Conservation (phyloP, 2,113 vertebrate species). For the Muntiacus muntjak region DNA sequence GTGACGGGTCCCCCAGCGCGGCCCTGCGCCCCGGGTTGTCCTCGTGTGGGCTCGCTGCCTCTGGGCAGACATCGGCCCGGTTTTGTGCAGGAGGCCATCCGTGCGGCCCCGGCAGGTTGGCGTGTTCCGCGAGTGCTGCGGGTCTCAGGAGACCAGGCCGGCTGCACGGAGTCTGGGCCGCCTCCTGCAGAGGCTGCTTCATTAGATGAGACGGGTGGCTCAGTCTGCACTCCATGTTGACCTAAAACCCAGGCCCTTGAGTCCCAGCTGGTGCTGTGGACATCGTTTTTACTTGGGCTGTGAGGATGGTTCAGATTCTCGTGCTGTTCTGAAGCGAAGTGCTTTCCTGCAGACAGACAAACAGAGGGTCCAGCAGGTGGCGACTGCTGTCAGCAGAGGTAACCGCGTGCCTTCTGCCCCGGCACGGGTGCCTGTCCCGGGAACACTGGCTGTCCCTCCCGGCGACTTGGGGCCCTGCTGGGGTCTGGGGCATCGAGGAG, state of each 20-base stretch:
- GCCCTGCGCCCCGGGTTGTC: neutral
- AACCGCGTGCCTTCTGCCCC: neutral
- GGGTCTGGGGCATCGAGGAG: neutral
- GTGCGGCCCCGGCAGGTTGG: neutral
- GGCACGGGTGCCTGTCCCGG: neutral
- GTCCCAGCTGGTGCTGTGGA: neutral
- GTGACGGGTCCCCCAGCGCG: accelerated
- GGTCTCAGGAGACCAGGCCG: neutral
- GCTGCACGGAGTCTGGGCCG: neutral
- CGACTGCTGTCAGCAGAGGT: neutral
- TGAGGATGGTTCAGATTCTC: neutral
- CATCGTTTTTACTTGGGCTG: neutral
- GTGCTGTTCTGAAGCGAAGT: neutral
- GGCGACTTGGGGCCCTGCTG: neutral
- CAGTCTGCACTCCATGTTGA: neutral
- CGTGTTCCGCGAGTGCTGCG: accelerated
- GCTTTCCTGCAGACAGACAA: neutral
- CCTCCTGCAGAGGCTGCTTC: neutral
- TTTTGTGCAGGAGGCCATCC: neutral
- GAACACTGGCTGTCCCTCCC: neutral
- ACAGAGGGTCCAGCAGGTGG: neutral
- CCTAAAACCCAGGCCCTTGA: neutral
- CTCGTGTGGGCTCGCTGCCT: neutral
- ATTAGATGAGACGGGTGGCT: neutral
- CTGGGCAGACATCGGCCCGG: accelerated